phyloP scores from a whole-genome alignment of 2,888 invertebrate species.

The Crocallis elinguaria region DNA sequence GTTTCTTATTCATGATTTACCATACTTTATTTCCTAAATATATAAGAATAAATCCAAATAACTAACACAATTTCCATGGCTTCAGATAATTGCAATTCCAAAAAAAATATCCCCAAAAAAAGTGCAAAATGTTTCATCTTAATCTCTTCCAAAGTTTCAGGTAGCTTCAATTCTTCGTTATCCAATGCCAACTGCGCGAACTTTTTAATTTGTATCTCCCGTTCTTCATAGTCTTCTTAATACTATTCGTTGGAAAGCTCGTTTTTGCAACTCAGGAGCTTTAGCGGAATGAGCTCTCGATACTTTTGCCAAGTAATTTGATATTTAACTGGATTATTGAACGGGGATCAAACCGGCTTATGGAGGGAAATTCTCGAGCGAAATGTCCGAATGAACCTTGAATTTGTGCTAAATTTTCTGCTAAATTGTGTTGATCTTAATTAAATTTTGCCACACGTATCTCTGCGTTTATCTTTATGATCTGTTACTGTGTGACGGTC shows the following conservation, averaged over 20 bases:
- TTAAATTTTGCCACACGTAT: not conserved
- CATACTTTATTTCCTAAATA: too few relatives aligned
- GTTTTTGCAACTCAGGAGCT: constrained; percentile 23
- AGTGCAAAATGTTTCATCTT: constrained; percentile 4
- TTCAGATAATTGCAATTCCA: not conserved
- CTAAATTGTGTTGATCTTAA: constrained; percentile 6
- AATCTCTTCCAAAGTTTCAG: constrained; percentile 12
- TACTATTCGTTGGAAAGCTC: constrained; percentile 17
- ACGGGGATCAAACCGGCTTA: constrained; percentile 20
- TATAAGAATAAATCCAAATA: too few relatives aligned
- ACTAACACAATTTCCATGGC: not conserved
- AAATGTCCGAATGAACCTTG: not conserved
- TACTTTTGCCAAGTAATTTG: constrained; percentile 26
- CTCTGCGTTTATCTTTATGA: not conserved
- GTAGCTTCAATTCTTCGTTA: constrained; percentile 20
- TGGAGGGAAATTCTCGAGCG: constrained; percentile 1
- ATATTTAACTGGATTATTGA: constrained; percentile 33
- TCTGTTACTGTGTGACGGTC: too few relatives aligned
- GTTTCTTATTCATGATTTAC: too few relatives aligned
- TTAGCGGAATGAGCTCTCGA: constrained; percentile 23
- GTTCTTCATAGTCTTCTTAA: constrained; percentile 21
- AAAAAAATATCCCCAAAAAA: not conserved
- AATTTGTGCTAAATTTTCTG: constrained; percentile 1
- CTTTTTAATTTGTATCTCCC: constrained; percentile 31
- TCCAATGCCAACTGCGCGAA: constrained; percentile 19